Base-by-base conservation (phyloP, 2,888 invertebrate genomes). In the Pandemis corylana region DNA sequence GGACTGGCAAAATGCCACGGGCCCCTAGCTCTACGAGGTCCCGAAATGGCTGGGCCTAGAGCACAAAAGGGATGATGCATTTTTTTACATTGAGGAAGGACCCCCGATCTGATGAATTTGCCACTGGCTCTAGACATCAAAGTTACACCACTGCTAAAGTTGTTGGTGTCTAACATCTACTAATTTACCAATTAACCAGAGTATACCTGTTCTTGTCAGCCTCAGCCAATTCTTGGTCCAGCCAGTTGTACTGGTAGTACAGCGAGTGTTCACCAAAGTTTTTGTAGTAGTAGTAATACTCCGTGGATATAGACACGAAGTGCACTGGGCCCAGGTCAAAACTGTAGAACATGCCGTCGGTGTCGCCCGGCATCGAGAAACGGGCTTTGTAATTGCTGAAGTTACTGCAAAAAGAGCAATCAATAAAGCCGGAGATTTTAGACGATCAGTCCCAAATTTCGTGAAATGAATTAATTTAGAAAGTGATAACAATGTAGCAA, bases 381-480 rank as follows among this genome's bases (percentile, higher is more conserved):
- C 99, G 96, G 72, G 96, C 96, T 80, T 97, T 96, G 90, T 99
- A 99, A 93, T 99, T 98, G 78, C 98, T 98, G 94, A 99, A 99
- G 93, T 99, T 99, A 87, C 98, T 98, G 92, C 12, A 36, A 12
- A 28, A 10, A 42, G 59, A 5, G 7, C 12, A 46, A 46, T 46
- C 4, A 10, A 12, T 46, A 46, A 46, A 46, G 5, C 10, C 12
- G 12, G 46, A 46, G 12, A 46, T 12, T 46, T 46, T 46, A 9
- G 10, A 46, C 28, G 2, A 36, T 36, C 28, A 36, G 28, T 36
- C 28, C 2, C 28, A 36, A 2, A 36, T 36, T 2, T 36, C 28
- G 28, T 36, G 28, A 4, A 36, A 36, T 36, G 28, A 36, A 36
- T 2, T 36, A 36, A 36, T 36, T 36, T 36, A 36, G 28, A 36